Conservation (phyloP, 2,888 invertebrate species). For the Acleris emargana region DNA sequence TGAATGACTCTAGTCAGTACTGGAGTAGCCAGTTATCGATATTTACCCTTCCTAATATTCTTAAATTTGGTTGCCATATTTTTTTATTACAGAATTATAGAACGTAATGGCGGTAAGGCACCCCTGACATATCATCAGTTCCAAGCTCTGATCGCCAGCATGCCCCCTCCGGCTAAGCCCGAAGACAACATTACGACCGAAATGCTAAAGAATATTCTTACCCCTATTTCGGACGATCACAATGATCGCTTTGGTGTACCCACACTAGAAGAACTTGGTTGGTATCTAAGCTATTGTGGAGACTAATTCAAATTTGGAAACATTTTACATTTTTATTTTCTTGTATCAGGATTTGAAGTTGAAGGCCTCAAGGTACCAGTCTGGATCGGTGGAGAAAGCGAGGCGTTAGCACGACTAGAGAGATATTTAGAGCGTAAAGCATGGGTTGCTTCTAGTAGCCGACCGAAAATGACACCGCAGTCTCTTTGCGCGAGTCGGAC, state of each 20-base stretch:
- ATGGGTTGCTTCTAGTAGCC: conserved; percentile 95
- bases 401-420: conserved; percentile 88
- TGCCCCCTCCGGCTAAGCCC: conserved; percentile 89
- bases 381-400: conserved; percentile 92
- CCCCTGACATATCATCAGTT: conserved; percentile 95
- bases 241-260: conserved; percentile 93
- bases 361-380: conserved; percentile 87
- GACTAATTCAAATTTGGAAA: background rate
- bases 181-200: conserved; percentile 81
- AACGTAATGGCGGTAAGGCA: conserved; percentile 90
- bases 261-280: conserved; percentile 92
- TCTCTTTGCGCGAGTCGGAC: conserved; percentile 92
- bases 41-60: too few species aligned
- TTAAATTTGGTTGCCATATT: too few species aligned
- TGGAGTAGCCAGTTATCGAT: too few species aligned
- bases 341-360: conserved; percentile 88
- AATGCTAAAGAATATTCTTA: conserved; percentile 84
- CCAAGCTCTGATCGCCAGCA: conserved; percentile 89
- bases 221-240: conserved; percentile 89
- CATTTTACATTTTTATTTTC: background rate
- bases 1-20: too few species aligned
- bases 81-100: conserved; percentile 86
- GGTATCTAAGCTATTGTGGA: conserved; percentile 34
- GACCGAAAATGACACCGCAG: conserved; percentile 95
- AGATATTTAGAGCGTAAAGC: conserved; percentile 92